Evolutionary conservation across 1,140 invertebrate species (phyloP).

Genomic region (Phortica variegata): DNA sequence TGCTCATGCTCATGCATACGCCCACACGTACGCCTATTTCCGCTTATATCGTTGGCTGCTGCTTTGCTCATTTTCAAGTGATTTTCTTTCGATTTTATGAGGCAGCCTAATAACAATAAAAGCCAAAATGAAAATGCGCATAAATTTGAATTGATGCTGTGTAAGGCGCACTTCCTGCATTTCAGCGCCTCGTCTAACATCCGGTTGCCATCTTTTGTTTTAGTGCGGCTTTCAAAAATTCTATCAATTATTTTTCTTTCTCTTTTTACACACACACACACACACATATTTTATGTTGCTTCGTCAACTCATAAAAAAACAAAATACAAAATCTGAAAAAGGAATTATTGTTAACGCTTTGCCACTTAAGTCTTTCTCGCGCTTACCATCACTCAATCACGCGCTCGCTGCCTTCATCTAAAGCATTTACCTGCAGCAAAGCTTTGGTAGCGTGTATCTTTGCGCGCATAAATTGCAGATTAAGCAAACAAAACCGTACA

Average conservation of each 20-base stretch:
- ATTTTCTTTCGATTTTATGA: constrained; percentile 44
- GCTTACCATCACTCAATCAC: no score
- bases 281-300: constrained; percentile 18
- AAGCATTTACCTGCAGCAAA: no score
- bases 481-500: no score
- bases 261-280: constrained; percentile 28
- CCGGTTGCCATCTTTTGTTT: constrained; percentile 23
- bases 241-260: constrained; percentile 43
- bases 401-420: no score
- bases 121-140: constrained; percentile 47
- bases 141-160: constrained; percentile 28
- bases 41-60: constrained; percentile 8
- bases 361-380: no score
- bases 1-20: background rate
- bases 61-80: constrained; percentile 30
- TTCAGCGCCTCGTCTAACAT: constrained; percentile 19
- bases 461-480: no score
- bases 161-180: background rate
- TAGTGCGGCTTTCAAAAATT: constrained; percentile 30
- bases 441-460: no score
- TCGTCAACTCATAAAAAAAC: constrained; percentile 1
- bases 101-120: constrained; percentile 47
- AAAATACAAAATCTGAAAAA: constrained; percentile 18
- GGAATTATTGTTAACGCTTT: constrained; percentile 21
- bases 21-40: background rate